Evolutionary conservation across 2,888 invertebrate genomes (phyloP), one percentile per base, ranked within the genome.

Genomic region (Aphelenchoides bicaudatus): DNA sequence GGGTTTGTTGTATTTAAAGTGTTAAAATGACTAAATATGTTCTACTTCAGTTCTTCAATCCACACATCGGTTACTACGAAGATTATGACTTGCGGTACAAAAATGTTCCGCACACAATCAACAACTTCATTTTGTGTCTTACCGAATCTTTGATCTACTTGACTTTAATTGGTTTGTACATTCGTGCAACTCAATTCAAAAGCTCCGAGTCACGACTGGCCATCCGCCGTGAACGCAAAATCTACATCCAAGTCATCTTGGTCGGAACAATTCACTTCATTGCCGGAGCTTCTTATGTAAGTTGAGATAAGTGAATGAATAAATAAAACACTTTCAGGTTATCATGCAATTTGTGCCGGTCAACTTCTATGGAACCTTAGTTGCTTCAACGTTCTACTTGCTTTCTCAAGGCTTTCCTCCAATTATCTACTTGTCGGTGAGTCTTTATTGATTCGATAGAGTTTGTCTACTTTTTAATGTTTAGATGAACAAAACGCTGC

Each of bases 241-340:
- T 38, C 1, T 51, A 51, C 52, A 30, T 51, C 30, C 52, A 51
- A 30, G 21, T 51, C 16, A 53, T 51, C n/a, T n/a, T 38, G 16
- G 37, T 51, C n/a, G 52, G 52, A 13, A 16, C 37, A 19, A 31
- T 51, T 19, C 52, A 51, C 25, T 51, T 51, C 39, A 30, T 34
- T 5, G 52, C 52, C 30, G 37, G 52, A 3, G 16, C 2, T n/a
- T 13, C 37, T 21, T 51, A 51, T 3, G 52, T 43, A 1, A 13
- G n/a, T n/a, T n/a, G n/a, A n/a, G n/a, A n/a, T n/a, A n/a, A n/a
- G n/a, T n/a, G n/a, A n/a, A n/a, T n/a, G n/a, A n/a, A n/a, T n/a
- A n/a, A n/a, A n/a, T n/a, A n/a, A n/a, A n/a, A n/a, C n/a, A n/a
- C n/a, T n/a, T n/a, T n/a, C n/a, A n/a, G n/a, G n/a, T 43, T n/a